Base-by-base conservation (phyloP, 1,140 invertebrate genomes). In the Papilio glaucus region DNA sequence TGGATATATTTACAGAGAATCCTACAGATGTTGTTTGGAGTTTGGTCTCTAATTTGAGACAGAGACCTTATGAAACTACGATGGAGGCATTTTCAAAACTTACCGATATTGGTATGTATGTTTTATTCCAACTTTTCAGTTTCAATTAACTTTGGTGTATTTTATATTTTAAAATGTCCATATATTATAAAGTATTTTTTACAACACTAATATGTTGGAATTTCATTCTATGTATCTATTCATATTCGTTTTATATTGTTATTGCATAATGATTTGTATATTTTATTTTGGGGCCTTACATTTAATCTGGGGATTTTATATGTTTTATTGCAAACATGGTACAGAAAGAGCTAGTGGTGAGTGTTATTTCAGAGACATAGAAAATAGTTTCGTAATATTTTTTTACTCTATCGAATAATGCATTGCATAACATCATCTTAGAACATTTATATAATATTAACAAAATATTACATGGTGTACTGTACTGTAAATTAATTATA, bases 41-140 rank as follows among this genome's bases (percentile, higher is more conserved):
- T 80, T 94, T 97, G 80, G 94, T 96, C 7, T 95, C 94, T 29
- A 96, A 96, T 87, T 94, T 97, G 37, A 95, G 95, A 26, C 93
- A 96, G 81, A 94, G 96, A 85, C 97, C 97, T 0, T 97, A 97
- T 86, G 96, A 96, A 87, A 96, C 96, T 1, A 96, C 97, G 8
- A 81, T 98, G 86, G 96, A 96, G 85, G 96, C 97, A 7, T 98
- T 98, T 91, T 96, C 96, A 26, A 98, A 97, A 93, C 93, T 98
- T 24, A 96, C 96, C 29, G 96, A 97, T 93, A 95, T 95, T 78
- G 93, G 92, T 94, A 79, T 87, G 84, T 72, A 26, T 15, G n/a
- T 63, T 53, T 57, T 65, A 69, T 67, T 72, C 29, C 4, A 39
- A 39, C 29, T 33, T 3, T 3, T 33, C 2, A 33, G 6, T n/a